phyloP scores from a whole-genome alignment of 2,888 invertebrate species.

The Drosophila merina region DNA sequence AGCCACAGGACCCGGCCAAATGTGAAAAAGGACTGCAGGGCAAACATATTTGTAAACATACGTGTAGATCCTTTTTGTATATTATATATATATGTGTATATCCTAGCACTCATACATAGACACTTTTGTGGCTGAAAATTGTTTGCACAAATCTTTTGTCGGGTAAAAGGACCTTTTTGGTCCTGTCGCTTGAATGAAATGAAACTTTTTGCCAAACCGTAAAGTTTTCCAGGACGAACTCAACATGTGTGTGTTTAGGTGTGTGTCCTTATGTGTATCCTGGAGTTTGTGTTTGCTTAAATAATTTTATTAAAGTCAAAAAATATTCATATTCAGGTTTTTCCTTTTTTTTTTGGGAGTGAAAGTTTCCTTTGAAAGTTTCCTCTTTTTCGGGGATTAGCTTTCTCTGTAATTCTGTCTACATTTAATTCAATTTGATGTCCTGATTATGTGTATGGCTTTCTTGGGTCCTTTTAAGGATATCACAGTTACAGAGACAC shows the following conservation, averaged over 20 bases:
- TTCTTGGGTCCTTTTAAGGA: conserved; percentile 11
- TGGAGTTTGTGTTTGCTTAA: background rate
- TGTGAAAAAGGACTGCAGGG: conserved; percentile 38
- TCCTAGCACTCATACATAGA: conserved; percentile 3
- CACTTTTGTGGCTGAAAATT: conserved; percentile 29
- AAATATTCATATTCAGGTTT: conserved; percentile 34
- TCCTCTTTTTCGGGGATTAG: background rate
- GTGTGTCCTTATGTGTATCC: background rate
- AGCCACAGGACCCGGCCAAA: conserved; percentile 14
- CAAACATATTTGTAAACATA: conserved; percentile 24
- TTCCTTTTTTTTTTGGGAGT: conserved; percentile 12
- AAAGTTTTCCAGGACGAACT: conserved; percentile 23
- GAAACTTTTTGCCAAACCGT: conserved; percentile 36
- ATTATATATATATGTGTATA: background rate
- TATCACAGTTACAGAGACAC: conserved; percentile 8
- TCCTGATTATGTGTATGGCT: conserved; percentile 31
- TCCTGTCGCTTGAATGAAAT: conserved; percentile 15
- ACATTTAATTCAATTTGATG: conserved; percentile 36
- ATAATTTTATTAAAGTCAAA: conserved; percentile 34
- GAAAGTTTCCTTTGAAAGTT: conserved; percentile 25
- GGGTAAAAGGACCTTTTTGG: conserved; percentile 25
- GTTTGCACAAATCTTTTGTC: conserved; percentile 44
- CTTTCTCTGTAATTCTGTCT: conserved; percentile 2
- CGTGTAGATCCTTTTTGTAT: conserved; percentile 2
- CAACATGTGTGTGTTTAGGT: conserved; percentile 1